A percentile compares a stretch with the other conserved stretches of the same genome.
These are phyloP conservation scores for Drosophila micromelanica DNA, from an alignment of 1,140 invertebrate species.

Conservation along the genomic window DNA sequence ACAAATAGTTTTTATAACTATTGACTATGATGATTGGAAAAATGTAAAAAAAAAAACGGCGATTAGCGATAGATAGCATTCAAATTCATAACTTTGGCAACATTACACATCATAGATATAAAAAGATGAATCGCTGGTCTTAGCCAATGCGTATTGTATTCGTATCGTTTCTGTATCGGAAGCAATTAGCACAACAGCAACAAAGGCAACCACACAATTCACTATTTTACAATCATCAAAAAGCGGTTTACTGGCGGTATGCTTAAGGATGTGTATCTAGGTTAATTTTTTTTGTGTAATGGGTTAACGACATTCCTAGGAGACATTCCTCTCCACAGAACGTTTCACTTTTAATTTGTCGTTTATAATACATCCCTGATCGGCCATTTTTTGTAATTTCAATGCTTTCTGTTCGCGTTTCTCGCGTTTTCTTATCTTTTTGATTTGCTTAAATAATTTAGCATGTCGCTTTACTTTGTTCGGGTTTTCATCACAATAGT, in stretches of 20 bases:
- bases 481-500: slow-evolving; percentile 95
- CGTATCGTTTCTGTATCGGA: background rate
- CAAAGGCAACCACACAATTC: slow-evolving; percentile 16
- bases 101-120: background rate
- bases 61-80: slow-evolving; percentile 78
- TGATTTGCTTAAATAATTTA: slow-evolving; percentile 91
- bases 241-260: slow-evolving; percentile 21
- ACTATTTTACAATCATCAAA: slow-evolving; percentile 14
- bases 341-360: slow-evolving; percentile 82
- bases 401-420: slow-evolving; percentile 84
- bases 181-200: slow-evolving; percentile 16
- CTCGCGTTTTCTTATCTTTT: slow-evolving; percentile 89
- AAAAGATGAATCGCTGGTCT: background rate
- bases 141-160: background rate
- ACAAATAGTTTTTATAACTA: too few species aligned
- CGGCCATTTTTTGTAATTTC: slow-evolving; percentile 84
- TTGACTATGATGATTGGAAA: slow-evolving; percentile 14
- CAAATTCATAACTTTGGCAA: slow-evolving; percentile 61
- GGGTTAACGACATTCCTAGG: slow-evolving; percentile 61
- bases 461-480: slow-evolving; percentile 91
- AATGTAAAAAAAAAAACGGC: slow-evolving; percentile 67
- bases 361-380: slow-evolving; percentile 84
- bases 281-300: slow-evolving; percentile 8
- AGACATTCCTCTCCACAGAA: slow-evolving; percentile 82
- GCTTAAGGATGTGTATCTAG: slow-evolving; percentile 5